These are phyloP conservation scores for Melikaiella ostensackeni DNA, from an alignment of 2,888 invertebrate species.

Conservation along the genomic window DNA sequence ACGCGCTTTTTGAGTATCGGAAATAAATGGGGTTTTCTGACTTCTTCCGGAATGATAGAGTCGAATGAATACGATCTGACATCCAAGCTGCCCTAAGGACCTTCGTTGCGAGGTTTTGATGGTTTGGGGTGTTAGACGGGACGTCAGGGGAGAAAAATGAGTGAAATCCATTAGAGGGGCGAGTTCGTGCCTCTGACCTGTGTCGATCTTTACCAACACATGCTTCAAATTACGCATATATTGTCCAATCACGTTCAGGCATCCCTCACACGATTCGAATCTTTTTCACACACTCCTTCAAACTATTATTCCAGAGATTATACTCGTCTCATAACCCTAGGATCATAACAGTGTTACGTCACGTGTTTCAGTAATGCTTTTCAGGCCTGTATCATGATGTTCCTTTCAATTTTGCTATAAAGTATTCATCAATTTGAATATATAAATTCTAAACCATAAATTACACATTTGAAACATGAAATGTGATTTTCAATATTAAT, in stretches of 20 bases:
- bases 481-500: too few relatives aligned
- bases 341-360: slow-evolving; percentile 55
- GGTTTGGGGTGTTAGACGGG: slow-evolving; percentile 60
- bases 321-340: slow-evolving; percentile 52
- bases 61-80: neutral
- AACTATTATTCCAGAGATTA: slow-evolving; percentile 47
- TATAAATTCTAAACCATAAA: too few relatives aligned
- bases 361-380: slow-evolving; percentile 70
- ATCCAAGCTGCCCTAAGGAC: slow-evolving; percentile 56
- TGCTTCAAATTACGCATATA: slow-evolving; percentile 46
- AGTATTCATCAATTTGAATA: too few relatives aligned
- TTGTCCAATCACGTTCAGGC: slow-evolving; percentile 48
- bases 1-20: neutral
- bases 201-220: slow-evolving; percentile 60
- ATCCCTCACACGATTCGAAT: slow-evolving; percentile 30
- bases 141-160: slow-evolving; percentile 76
- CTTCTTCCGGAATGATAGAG: neutral
- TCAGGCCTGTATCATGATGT: slow-evolving; percentile 46
- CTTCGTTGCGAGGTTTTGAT: slow-evolving; percentile 52
- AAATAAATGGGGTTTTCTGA: neutral
- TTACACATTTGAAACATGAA: too few relatives aligned
- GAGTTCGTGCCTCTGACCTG: slow-evolving; percentile 67
- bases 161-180: slow-evolving; percentile 75
- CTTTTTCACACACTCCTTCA: slow-evolving; percentile 41
- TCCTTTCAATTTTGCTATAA: neutral